Evolutionary conservation across 2,113 vertebrate genomes (phyloP).

Genomic region (Pagrus major): DNA sequence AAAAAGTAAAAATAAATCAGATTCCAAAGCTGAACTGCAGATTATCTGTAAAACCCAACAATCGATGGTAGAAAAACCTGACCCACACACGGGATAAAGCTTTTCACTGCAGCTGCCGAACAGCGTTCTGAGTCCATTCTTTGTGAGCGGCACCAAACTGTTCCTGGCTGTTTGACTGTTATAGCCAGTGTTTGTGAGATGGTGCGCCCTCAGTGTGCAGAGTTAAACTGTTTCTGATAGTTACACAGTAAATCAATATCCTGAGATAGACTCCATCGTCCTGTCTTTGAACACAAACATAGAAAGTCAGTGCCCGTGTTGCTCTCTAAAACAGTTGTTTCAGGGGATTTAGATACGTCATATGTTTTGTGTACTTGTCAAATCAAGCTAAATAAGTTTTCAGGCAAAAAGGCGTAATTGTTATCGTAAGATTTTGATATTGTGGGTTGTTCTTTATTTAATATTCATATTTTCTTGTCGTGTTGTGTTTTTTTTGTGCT

Average conservation of each 20-base stretch:
- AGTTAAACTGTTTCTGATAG: constrained; percentile 28
- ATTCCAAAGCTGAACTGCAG: not conserved
- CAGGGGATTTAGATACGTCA: not conserved
- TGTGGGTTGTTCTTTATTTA: not conserved
- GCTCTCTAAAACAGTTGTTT: constrained; percentile 3
- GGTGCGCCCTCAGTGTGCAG: not conserved
- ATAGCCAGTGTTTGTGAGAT: constrained; percentile 1
- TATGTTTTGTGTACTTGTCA: not conserved
- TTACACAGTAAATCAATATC: constrained; percentile 19
- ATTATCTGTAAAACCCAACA: constrained; percentile 1
- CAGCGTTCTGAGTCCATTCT: not conserved
- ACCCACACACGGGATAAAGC: not conserved
- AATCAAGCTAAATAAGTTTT: not conserved
- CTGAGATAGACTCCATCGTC: not conserved
- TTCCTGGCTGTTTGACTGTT: constrained; percentile 16
- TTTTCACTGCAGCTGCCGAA: constrained; percentile 9
- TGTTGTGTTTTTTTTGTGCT: constrained; percentile 16
- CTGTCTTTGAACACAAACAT: not conserved
- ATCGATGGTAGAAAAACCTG: not conserved
- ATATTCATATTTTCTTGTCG: constrained; percentile 13
- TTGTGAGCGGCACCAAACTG: not conserved
- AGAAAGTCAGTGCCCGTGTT: constrained; percentile 1
- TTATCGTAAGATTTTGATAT: not conserved
- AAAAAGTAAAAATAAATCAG: not conserved
- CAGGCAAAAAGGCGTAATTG: not conserved